Conservation (phyloP, 2,888 invertebrate species). For the Caenorhabditis angaria region DNA sequence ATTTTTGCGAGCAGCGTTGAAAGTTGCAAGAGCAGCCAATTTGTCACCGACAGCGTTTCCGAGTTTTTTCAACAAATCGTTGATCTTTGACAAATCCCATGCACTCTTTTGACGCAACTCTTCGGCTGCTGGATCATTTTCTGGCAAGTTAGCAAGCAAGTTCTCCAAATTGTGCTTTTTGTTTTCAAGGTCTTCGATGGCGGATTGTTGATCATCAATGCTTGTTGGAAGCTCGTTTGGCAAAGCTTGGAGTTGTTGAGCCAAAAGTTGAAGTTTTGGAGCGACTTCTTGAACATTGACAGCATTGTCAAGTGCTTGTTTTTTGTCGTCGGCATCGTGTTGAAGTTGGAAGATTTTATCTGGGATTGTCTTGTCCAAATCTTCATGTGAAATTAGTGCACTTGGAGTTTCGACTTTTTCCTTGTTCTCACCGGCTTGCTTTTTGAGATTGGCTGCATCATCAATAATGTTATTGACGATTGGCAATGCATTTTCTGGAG, state of each 20-base stretch:
- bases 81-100: constrained; percentile 46
- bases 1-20: constrained; percentile 48
- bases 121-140: constrained; percentile 25
- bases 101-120: constrained; percentile 41
- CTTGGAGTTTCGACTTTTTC: constrained; percentile 10
- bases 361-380: constrained; percentile 21
- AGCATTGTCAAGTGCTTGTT: constrained; percentile 21
- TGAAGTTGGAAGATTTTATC: constrained; percentile 11
- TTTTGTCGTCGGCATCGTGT: constrained; percentile 22
- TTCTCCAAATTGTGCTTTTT: constrained; percentile 38
- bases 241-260: constrained; percentile 27
- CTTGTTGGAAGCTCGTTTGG: constrained; percentile 21
- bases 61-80: constrained; percentile 39
- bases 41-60: constrained; percentile 49
- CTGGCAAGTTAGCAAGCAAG: constrained; percentile 30
- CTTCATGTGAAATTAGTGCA: constrained; percentile 19
- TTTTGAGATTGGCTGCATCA: constrained; percentile 19
- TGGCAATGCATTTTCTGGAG: constrained; percentile 17
- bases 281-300: constrained; percentile 27
- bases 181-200: constrained; percentile 38
- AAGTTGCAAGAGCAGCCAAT: constrained; percentile 48
- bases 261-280: constrained; percentile 36
- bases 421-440: constrained; percentile 18
- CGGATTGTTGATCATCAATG: constrained; percentile 37
- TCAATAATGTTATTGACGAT: constrained; percentile 25